phyloP scores from a whole-genome alignment of 2,888 invertebrate genomes.

The Drosophila imparisetae region DNA sequence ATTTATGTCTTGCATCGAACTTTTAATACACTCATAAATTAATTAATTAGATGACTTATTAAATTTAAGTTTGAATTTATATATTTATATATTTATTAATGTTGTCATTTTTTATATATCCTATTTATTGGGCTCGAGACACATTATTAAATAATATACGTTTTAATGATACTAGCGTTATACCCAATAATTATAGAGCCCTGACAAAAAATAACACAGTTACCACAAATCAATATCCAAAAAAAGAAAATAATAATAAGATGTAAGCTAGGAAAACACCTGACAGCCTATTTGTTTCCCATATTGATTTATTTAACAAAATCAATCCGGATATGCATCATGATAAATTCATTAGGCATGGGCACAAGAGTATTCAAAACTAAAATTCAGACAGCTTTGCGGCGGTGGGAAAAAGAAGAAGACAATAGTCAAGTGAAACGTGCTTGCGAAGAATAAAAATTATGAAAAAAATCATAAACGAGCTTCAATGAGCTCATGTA shows the following conservation, averaged over 20 bases:
- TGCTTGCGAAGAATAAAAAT: slow-evolving; percentile 54
- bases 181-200: neutral
- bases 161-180: neutral
- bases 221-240: neutral
- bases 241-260: neutral
- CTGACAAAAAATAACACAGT: neutral
- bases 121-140: neutral
- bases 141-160: neutral
- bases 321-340: slow-evolving; percentile 12
- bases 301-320: neutral
- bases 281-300: slow-evolving; percentile 16
- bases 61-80: neutral
- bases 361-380: slow-evolving; percentile 21
- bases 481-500: slow-evolving; percentile 40
- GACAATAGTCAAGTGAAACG: slow-evolving; percentile 55
- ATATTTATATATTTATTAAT: neutral
- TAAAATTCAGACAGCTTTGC: slow-evolving; percentile 26
- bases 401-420: slow-evolving; percentile 22
- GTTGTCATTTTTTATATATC: neutral
- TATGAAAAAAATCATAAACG: slow-evolving; percentile 49
- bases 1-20: slow-evolving; percentile 3
- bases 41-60: neutral
- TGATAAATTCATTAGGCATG: slow-evolving; percentile 7
- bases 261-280: slow-evolving; percentile 19
- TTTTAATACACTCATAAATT: slow-evolving; percentile 14